These are phyloP conservation scores for Redunca redunca DNA, from an alignment of 2,113 vertebrate species.

Conservation along the genomic window DNA sequence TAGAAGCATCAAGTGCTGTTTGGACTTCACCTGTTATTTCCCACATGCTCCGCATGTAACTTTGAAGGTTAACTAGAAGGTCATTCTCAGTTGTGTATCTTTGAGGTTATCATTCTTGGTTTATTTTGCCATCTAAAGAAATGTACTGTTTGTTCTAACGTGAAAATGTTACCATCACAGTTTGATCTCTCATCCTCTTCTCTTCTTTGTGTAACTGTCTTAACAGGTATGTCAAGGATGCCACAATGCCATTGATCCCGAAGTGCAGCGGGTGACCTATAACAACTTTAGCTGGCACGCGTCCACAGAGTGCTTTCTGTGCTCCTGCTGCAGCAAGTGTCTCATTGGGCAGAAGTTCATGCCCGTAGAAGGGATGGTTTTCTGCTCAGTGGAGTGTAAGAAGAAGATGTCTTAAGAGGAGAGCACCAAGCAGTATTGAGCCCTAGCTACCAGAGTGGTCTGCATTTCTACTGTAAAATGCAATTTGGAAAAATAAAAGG, in stretches of 20 bases:
- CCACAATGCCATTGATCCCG: conserved; percentile 90
- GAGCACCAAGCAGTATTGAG: background rate
- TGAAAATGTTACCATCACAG: background rate
- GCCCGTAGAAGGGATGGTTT: conserved; percentile 89
- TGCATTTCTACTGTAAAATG: conserved; percentile 77
- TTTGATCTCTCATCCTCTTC: conserved; percentile 4
- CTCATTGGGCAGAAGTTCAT: conserved; percentile 96
- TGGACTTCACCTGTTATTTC: background rate
- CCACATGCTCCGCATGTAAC: background rate
- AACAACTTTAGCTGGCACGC: conserved; percentile 96
- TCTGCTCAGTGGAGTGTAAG: conserved; percentile 96
- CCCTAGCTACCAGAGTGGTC: conserved; percentile 64
- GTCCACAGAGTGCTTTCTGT: conserved; percentile 89
- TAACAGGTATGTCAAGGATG: conserved; percentile 91
- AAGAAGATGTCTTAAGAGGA: conserved; percentile 86
- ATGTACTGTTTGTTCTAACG: background rate
- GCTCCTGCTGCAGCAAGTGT: conserved; percentile 93
- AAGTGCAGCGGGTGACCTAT: conserved; percentile 94
- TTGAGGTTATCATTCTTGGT: background rate
- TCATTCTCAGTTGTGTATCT: background rate
- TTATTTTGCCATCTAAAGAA: background rate
- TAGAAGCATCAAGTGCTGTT: background rate
- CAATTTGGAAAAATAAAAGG: conserved; percentile 53
- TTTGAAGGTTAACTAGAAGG: background rate
- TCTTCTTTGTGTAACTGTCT: background rate